Evolutionary conservation across 1,140 invertebrate species (phyloP), one percentile per base, ranked within the genome.

Genomic region (Bombus confusus): DNA sequence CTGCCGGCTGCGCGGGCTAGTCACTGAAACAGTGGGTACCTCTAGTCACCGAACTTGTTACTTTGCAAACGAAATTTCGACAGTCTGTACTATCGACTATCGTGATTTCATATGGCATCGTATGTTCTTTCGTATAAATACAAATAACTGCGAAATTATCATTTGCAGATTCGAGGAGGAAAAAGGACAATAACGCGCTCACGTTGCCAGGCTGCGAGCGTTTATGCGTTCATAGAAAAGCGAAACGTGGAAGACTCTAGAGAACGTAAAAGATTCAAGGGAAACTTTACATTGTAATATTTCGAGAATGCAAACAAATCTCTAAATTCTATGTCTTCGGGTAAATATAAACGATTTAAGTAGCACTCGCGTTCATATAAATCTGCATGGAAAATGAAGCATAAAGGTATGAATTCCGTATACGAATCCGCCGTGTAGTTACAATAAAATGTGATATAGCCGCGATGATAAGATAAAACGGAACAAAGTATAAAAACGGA

Each of bases 1-100:
- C 78, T 87, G 86, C 86, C 71, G 86, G 85, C 89, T 92, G 91
- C 92, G 92, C 90, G 90, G 91, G 87, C 83, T 85, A 86, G 85
- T 87, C 80, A 86, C 86, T 91, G 87, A 91, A 91, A 91, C 91
- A 89, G 83, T 91, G 80, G 81, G 83, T 84, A 87, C 87, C 83
- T 91, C 82, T 86, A 88, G 85, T 90, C 74, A 79, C 82, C 83
- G 59, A 76, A 86, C 79, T 79, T 69, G 78, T 80, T 80, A 77
- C 75, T 41, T 62, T 86, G 76, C 80, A 69, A 84, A 79, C 71
- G 85, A 88, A 88, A 87, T 89, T 89, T 71, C 74, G 41, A 74
- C 78, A 71, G 47, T 71, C 68, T 77, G 71, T 72, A 66, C 71
- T 82, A 86, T 75, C 86, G 86, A 74, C 69, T 37, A 43, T n/a